Base-by-base conservation (phyloP, 2,888 invertebrate genomes). In the Drosophila nr. fundita region DNA sequence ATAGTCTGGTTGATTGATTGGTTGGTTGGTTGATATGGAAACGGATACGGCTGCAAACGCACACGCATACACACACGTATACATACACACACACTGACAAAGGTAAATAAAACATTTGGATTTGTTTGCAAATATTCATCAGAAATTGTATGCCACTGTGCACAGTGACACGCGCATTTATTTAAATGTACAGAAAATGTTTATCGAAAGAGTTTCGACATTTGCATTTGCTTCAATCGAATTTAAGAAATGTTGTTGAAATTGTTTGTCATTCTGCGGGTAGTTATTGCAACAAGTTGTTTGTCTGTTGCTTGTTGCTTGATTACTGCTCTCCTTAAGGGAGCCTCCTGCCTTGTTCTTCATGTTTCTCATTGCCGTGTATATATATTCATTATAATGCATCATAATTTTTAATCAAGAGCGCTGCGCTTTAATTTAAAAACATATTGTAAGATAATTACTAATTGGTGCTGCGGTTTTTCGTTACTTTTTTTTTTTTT, bases 71-170 rank as follows among this genome's bases (percentile, higher is more conserved):
- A 38, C 54, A 40, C 59, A 54, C 61, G 11, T 34, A 55, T 30
- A 64, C 67, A 60, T 62, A 55, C 59, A 29, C 18, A 58, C 58
- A 65, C 64, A 53, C 77, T 50, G 5, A 70, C 74, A 83, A 86
- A 86, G 66, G 76, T 65, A 82, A 87, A 87, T 87, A 87, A 87
- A 87, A 87, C 86, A 87, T 83, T 74, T 71, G 59, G 42, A 65
- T 78, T 75, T 71, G 29, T 76, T 78, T 78, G 82, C 83, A 81
- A 83, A 87, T 85, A 82, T 81, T 80, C 73, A 70, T 83, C 45
- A 62, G 70, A 85, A 84, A 83, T 73, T 81, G 54, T 54, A 70
- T 87, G 75, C 73, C 86, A 80, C 80, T 76, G 72, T 68, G 78
- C 67, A 69, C 78, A 80, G 76, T 75, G 83, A 76, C 81, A 78